phyloP scores from a whole-genome alignment of 2,113 vertebrate genomes.

The Platanista minor region DNA sequence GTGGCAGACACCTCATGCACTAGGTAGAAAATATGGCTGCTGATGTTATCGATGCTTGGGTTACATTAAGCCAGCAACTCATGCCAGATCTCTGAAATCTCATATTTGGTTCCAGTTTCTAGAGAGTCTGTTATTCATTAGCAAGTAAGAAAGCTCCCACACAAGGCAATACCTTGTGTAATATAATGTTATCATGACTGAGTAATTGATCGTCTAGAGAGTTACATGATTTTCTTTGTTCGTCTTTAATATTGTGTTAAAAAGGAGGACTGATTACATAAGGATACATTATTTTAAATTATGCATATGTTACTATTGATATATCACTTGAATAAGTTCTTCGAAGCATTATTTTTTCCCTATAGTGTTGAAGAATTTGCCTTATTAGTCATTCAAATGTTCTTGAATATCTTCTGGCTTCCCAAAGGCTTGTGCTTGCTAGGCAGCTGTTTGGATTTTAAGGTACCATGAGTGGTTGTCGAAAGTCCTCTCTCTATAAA shows the following conservation, averaged over 20 bases:
- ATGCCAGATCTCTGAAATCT: constrained; percentile 25
- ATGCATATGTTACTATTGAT: not conserved
- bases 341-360: not conserved
- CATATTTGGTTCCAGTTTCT: constrained; percentile 26
- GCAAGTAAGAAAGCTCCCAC: not conserved
- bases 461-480: not conserved
- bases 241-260: not conserved
- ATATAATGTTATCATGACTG: not conserved
- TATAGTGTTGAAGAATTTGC: not conserved
- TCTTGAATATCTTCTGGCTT: not conserved
- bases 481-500: not conserved
- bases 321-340: not conserved
- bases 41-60: not conserved
- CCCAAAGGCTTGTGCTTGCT: not conserved
- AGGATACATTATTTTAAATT: not conserved
- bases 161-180: not conserved
- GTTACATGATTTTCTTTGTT: not conserved
- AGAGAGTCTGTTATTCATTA: not conserved
- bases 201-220: not conserved
- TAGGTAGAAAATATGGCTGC: not conserved
- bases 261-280: not conserved
- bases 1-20: not conserved
- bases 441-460: not conserved
- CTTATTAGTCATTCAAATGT: not conserved
- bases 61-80: constrained; percentile 24